Evolutionary conservation across 2,888 invertebrate species (phyloP), one percentile per base, ranked within the genome.

Genomic region (Alviniconcha strummeri): DNA sequence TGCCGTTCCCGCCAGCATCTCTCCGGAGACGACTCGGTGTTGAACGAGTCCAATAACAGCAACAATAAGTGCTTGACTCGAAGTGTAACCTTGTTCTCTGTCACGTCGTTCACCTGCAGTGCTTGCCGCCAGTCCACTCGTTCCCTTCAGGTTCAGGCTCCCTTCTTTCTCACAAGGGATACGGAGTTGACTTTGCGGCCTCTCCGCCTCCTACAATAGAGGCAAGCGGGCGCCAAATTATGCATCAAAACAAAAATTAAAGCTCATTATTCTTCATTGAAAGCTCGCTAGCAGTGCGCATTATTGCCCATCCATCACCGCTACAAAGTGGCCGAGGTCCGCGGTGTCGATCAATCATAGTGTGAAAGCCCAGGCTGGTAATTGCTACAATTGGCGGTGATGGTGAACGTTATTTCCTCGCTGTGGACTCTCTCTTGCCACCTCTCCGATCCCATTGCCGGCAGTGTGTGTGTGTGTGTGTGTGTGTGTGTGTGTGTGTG

Each of bases 211-310:
- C 36, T 36, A 80, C 69, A 80, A 80, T 67, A 54, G 8, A 64
- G 69, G 80, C 75, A 72, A 64, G n/a, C 6, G 52, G 57, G 60
- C 76, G 77, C 67, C 60, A 82, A 82, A 77, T 77, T 67, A 82
- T 76, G 76, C 82, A 64, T 76, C 19, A 77, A 82, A 82, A 77
- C 82, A 76, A 82, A 82, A 82, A 69, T 82, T 82, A 67, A 76
- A 82, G 64, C 67, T 82, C 82, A 77, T 82, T 76, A 76, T 82
- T 82, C 77, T 82, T 77, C 76, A 82, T 82, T 77, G 82, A 82
- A 82, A 69, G 82, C 76, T 19, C 77, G 77, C 82, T 82, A 82
- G 74, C 76, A 36, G 36, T 55, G 67, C 77, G 56, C 76, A 76
- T 67, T 36, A 74, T 55, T 15, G 52, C 77, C 36, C 82, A 82